Percentiles rank a stretch among this genome's conserved stretches.
These are phyloP conservation scores for Tursiops truncatus DNA, from an alignment of 2,113 vertebrate genomes.

Conservation along the genomic window DNA sequence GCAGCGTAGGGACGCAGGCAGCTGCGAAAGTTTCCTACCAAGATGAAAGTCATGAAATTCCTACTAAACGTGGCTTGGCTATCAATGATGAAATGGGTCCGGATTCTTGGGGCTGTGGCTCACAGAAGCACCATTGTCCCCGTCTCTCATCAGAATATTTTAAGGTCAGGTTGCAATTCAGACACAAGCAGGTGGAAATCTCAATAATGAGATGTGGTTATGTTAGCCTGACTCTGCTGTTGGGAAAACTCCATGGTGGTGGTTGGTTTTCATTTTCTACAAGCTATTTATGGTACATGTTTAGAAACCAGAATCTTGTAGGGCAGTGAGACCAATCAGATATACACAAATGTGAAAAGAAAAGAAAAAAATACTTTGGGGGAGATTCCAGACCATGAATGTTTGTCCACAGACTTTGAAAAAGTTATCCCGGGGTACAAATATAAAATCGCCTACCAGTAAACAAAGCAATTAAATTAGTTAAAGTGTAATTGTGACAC, in stretches of 20 bases:
- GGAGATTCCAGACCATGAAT: not conserved
- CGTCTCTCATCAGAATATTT: slow-evolving; percentile 71
- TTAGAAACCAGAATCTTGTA: slow-evolving; percentile 62
- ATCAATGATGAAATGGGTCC: slow-evolving; percentile 81
- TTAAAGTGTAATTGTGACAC: not conserved
- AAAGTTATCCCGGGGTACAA: not conserved
- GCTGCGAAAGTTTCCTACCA: slow-evolving; percentile 82
- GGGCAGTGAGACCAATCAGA: not conserved
- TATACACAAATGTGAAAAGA: not conserved
- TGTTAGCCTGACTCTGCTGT: slow-evolving; percentile 79
- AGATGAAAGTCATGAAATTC: slow-evolving; percentile 80
- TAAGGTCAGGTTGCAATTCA: slow-evolving; percentile 83
- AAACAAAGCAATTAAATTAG: slow-evolving; percentile 57
- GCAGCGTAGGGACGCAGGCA: slow-evolving; percentile 76
- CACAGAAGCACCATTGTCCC: slow-evolving; percentile 78
- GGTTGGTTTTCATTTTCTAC: slow-evolving; percentile 72
- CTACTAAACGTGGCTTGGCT: slow-evolving; percentile 79
- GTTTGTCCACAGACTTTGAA: not conserved
- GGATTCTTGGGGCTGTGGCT: slow-evolving; percentile 80
- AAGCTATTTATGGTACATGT: slow-evolving; percentile 78
- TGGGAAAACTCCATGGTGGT: slow-evolving; percentile 76
- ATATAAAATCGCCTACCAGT: not conserved
- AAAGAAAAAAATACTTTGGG: not conserved
- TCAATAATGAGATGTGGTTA: slow-evolving; percentile 80
- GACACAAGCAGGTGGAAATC: slow-evolving; percentile 83